Percentiles rank a stretch among this genome's conserved stretches.
phyloP scores from a whole-genome alignment of 2,888 invertebrate species.

The Nebria salina region DNA sequence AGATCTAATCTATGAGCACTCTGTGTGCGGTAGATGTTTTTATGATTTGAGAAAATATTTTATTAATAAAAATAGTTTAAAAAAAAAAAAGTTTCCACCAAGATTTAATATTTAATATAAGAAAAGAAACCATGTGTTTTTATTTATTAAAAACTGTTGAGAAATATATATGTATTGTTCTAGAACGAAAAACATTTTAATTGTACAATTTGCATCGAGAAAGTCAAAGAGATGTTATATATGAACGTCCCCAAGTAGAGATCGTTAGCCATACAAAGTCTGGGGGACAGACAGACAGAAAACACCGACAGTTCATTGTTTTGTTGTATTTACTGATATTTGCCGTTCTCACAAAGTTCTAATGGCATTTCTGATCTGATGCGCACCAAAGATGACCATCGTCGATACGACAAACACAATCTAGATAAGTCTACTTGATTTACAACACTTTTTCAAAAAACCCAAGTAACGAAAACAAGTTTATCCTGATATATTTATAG shows the following conservation, averaged over 20 bases:
- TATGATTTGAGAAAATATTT: not conserved
- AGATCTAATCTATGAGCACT: conserved; percentile 7
- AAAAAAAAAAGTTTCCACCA: too few species aligned
- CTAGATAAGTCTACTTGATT: conserved; percentile 37
- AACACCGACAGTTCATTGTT: conserved; percentile 16
- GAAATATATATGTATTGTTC: not conserved
- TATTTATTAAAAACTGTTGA: not conserved
- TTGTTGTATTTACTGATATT: conserved; percentile 16
- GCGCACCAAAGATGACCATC: conserved; percentile 35
- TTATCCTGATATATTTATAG: not conserved
- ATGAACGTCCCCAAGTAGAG: not conserved
- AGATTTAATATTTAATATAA: too few species aligned
- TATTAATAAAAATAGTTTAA: too few species aligned
- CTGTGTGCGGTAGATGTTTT: not conserved
- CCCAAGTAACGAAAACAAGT: not conserved
- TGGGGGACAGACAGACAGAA: not conserved
- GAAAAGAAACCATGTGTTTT: too few species aligned
- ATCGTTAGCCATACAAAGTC: conserved; percentile 13
- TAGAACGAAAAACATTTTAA: not conserved
- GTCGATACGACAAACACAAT: conserved; percentile 41
- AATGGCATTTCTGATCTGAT: conserved; percentile 26
- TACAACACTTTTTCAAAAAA: conserved; percentile 18
- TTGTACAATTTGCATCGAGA: conserved; percentile 15
- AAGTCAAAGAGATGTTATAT: not conserved
- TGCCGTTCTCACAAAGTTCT: conserved; percentile 14